These are phyloP conservation scores for Caerostris darwini DNA, from an alignment of 1,140 invertebrate species.

Conservation along the genomic window DNA sequence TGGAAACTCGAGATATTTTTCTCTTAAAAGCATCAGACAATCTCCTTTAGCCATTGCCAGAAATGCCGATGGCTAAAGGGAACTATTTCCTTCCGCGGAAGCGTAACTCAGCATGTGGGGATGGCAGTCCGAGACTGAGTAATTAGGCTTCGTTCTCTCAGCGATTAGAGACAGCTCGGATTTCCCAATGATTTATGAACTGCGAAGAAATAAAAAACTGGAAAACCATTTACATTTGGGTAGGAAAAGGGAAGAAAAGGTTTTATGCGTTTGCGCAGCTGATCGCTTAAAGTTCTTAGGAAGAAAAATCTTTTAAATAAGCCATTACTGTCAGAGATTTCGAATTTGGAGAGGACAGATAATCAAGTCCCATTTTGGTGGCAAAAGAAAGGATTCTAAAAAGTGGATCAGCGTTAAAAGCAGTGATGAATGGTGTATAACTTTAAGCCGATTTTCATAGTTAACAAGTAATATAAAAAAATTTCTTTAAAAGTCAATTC, in stretches of 20 bases:
- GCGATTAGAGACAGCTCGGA: slow-evolving; percentile 2
- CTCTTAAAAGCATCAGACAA: neutral
- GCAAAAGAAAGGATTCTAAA: neutral
- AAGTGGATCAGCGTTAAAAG: neutral
- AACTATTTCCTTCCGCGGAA: slow-evolving; percentile 7
- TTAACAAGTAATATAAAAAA: too few species aligned
- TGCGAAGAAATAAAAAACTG: neutral
- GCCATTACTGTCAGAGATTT: neutral
- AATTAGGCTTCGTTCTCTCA: slow-evolving; percentile 14
- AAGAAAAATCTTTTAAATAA: neutral
- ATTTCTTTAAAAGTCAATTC: too few species aligned
- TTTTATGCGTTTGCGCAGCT: neutral
- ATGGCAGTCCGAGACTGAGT: slow-evolving; percentile 10
- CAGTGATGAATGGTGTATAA: too few species aligned
- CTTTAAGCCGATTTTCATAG: too few species aligned
- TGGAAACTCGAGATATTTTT: neutral
- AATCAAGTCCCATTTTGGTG: neutral
- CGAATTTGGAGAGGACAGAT: neutral
- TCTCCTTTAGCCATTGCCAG: neutral
- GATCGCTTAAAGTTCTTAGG: slow-evolving; percentile 2
- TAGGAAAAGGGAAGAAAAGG: neutral
- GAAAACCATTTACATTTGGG: neutral
- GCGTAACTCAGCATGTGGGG: neutral
- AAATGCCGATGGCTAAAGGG: slow-evolving; percentile 3
- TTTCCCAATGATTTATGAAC: neutral